A percentile compares a stretch with the other conserved stretches of the same genome.
These are phyloP conservation scores for Dendrocopos noguchii DNA, from an alignment of 2,113 vertebrate species.

Conservation along the genomic window DNA sequence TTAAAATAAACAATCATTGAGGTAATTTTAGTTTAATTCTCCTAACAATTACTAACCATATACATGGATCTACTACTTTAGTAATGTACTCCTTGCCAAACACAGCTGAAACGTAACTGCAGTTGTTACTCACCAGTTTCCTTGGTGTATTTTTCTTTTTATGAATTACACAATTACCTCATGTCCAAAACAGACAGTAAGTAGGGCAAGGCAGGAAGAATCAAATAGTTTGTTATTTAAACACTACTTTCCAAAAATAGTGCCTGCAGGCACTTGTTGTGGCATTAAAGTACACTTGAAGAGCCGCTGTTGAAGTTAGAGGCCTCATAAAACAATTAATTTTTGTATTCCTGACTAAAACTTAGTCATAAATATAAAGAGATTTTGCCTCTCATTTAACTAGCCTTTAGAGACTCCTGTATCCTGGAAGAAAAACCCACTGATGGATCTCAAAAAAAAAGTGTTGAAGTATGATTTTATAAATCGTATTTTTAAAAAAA, in stretches of 20 bases:
- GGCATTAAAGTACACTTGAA: neutral
- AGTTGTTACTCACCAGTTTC: neutral
- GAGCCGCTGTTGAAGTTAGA: neutral
- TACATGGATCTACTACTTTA: neutral
- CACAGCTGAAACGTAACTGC: neutral
- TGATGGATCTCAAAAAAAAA: neutral
- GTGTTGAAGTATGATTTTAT: neutral
- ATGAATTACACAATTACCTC: neutral
- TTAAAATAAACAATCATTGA: neutral
- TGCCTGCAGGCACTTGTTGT: neutral
- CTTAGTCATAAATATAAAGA: neutral
- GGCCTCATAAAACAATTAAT: neutral
- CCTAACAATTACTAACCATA: neutral
- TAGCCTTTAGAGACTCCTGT: neutral
- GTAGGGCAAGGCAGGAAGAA: neutral
- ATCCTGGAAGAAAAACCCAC: neutral
- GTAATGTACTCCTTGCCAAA: neutral
- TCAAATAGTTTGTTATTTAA: conserved; percentile 41
- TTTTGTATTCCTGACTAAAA: neutral
- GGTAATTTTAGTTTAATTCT: neutral
- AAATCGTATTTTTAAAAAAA: neutral
- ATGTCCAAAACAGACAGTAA: neutral
- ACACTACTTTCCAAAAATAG: neutral
- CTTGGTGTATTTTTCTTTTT: neutral
- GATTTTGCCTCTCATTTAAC: neutral